Percentiles rank a stretch among this genome's conserved stretches.
These are phyloP conservation scores for Peromyscus aztecus DNA, from an alignment of 2,797 vertebrate genomes.

Conservation along the genomic window DNA sequence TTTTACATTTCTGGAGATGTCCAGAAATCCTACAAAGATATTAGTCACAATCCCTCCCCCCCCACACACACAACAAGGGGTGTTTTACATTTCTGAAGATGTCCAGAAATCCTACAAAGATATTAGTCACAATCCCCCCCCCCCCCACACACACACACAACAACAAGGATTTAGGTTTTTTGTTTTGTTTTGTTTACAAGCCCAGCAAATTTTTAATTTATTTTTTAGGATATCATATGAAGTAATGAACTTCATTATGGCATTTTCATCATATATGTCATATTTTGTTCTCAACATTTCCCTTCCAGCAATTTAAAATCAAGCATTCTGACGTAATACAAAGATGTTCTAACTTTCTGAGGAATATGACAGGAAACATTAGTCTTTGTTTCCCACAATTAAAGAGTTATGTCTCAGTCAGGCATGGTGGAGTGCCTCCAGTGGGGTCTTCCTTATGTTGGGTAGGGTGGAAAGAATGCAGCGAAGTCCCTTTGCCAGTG, in stretches of 20 bases:
- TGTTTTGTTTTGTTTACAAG: not conserved
- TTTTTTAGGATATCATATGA: too few species aligned
- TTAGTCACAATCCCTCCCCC: too few species aligned
- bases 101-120: not conserved
- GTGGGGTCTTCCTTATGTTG: fast-evolving
- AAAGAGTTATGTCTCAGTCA: not conserved
- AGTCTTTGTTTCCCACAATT: not conserved
- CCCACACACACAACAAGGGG: not conserved
- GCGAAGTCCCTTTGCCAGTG: fast-evolving
- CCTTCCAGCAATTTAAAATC: too few species aligned
- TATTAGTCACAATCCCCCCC: too few species aligned
- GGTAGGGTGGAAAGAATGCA: fast-evolving
- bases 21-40: not conserved
- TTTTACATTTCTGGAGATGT: not conserved
- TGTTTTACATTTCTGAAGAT: not conserved
- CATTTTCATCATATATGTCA: too few species aligned
- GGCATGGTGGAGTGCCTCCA: too few species aligned
- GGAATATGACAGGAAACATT: not conserved
- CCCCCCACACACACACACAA: too few species aligned
- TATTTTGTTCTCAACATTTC: too few species aligned
- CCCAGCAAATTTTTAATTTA: too few species aligned
- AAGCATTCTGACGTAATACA: too few species aligned
- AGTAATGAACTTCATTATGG: too few species aligned
- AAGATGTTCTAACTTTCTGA: not conserved
- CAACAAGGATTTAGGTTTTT: not conserved